Percentiles rank a stretch among this genome's conserved stretches.
These are phyloP conservation scores for Stichodactyla helianthus DNA, from an alignment of 64 coral and sea anemone genomes.

Conservation along the genomic window DNA sequence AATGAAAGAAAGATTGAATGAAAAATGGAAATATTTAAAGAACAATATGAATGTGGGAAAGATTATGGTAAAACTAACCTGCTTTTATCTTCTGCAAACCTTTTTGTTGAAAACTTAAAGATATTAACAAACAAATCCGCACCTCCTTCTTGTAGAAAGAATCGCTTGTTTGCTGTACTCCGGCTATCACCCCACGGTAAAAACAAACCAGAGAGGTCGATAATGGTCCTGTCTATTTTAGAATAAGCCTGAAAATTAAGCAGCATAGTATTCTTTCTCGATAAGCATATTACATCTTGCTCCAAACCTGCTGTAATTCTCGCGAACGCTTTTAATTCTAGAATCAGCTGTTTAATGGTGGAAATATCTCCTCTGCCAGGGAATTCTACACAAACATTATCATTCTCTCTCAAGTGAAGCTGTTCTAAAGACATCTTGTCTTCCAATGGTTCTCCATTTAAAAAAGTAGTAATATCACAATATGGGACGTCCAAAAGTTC, in stretches of 20 bases:
- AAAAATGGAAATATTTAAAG: too few relatives aligned
- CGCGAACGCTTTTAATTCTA: background rate
- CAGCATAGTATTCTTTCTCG: background rate
- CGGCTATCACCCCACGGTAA: background rate
- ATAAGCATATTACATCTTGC: background rate
- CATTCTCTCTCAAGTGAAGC: constrained; percentile 15
- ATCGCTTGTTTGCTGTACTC: background rate
- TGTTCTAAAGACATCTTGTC: background rate
- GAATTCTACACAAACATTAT: background rate
- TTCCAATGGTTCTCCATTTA: background rate
- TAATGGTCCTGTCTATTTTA: background rate
- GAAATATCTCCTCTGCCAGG: background rate
- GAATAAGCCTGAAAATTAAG: background rate
- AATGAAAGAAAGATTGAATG: too few relatives aligned
- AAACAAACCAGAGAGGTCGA: background rate
- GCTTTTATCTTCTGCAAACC: background rate
- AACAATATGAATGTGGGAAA: background rate
- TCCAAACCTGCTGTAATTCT: background rate
- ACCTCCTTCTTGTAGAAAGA: constrained; percentile 5
- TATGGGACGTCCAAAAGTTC: background rate
- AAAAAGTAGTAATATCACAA: background rate
- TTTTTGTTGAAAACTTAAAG: background rate
- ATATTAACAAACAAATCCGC: background rate
- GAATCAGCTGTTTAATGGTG: background rate
- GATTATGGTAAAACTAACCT: background rate